Percentiles rank a stretch among this genome's conserved stretches.
Evolutionary conservation across 2,113 vertebrate genomes (phyloP).

Genomic region (Bos indicus): DNA sequence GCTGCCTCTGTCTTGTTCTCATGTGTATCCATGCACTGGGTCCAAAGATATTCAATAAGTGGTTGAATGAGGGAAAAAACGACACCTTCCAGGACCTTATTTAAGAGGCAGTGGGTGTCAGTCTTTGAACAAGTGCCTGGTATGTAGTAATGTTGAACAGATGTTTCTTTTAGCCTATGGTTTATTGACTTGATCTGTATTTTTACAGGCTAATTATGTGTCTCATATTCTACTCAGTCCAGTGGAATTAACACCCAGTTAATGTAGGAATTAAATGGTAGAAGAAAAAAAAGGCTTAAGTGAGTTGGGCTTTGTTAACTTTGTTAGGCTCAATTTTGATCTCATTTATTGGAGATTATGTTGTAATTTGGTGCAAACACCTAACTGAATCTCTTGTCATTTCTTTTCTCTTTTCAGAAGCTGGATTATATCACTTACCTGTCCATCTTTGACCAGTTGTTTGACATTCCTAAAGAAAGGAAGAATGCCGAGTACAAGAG

Average conservation of each 20-base stretch:
- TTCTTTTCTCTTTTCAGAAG: constrained; percentile 82
- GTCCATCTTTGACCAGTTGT: constrained; percentile 97
- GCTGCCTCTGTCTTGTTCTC: background rate
- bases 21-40: background rate
- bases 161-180: background rate
- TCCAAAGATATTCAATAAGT: background rate
- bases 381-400: background rate
- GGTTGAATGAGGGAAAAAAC: background rate
- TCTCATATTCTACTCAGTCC: background rate
- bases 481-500: constrained; percentile 98
- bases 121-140: background rate
- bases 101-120: background rate
- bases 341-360: background rate
- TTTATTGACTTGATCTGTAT: background rate
- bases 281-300: background rate
- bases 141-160: background rate
- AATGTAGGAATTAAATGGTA: background rate
- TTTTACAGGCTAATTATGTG: background rate
- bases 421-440: constrained; percentile 97
- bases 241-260: background rate
- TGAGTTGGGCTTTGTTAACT: background rate
- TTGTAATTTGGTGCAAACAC: background rate
- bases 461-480: constrained; percentile 96
- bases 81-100: background rate
- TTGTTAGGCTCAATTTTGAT: background rate